Conservation (phyloP, 2,797 vertebrate genomes). For the Nyctibius grandis region DNA sequence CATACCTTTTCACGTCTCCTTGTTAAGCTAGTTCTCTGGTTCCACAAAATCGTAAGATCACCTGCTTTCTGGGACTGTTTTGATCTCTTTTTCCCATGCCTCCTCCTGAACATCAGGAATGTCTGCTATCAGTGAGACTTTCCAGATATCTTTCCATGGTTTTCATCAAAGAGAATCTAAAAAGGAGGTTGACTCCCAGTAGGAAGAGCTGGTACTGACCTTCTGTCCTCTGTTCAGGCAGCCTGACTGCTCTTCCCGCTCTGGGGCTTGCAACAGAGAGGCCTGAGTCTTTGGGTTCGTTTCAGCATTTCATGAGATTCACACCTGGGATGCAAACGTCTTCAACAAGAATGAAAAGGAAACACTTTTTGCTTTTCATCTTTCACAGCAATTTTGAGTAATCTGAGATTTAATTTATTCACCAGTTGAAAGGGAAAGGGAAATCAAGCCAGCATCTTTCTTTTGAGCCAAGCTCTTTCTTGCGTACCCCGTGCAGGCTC, state of each 20-base stretch:
- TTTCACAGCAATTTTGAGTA: slow-evolving; percentile 56
- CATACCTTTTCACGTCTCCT: not conserved
- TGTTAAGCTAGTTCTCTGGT: not conserved
- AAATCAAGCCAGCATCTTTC: slow-evolving; percentile 50
- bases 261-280: not conserved
- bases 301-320: not conserved
- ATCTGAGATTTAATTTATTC: slow-evolving; percentile 66
- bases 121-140: not conserved
- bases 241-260: not conserved
- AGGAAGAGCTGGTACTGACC: not conserved
- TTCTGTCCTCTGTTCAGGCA: not conserved
- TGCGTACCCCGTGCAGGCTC: not conserved
- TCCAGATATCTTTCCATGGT: not conserved
- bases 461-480: slow-evolving; percentile 49
- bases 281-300: not conserved
- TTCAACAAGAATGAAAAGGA: slow-evolving; percentile 13
- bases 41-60: not conserved
- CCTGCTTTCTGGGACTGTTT: not conserved
- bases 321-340: slow-evolving; percentile 28
- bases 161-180: not conserved
- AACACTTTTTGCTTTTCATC: not conserved
- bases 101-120: not conserved
- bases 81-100: not conserved
- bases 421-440: slow-evolving; percentile 44
- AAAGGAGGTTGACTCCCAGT: not conserved